These are phyloP conservation scores for Cynodonichthys magdalenae DNA, from an alignment of 2,797 vertebrate species.

Conservation along the genomic window DNA sequence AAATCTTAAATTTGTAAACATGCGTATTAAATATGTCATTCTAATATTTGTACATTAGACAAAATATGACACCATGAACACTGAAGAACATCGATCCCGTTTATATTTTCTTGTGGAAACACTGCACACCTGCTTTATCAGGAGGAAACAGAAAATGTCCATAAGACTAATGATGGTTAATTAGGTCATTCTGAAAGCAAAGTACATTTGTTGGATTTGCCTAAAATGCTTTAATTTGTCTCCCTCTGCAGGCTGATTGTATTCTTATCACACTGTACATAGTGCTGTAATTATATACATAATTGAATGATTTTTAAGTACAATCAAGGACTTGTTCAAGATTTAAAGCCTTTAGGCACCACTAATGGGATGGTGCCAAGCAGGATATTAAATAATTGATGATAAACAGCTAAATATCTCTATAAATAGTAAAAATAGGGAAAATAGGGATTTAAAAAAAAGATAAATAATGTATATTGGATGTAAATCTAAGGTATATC, in stretches of 20 bases:
- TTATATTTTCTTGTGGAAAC: too few species aligned
- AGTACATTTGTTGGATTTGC: neutral
- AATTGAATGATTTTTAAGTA: slow-evolving; percentile 30
- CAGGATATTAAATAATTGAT: slow-evolving; percentile 33
- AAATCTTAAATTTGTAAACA: too few species aligned
- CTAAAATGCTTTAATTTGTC: slow-evolving; percentile 31
- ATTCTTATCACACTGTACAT: slow-evolving; percentile 51
- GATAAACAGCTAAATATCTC: slow-evolving; percentile 17
- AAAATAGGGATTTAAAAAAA: neutral
- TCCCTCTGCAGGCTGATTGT: slow-evolving; percentile 36
- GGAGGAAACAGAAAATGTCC: too few species aligned
- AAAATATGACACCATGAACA: neutral
- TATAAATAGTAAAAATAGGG: too few species aligned
- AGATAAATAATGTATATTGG: slow-evolving; percentile 11
- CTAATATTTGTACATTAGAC: too few species aligned
- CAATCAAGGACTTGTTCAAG: neutral
- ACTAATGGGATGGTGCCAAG: slow-evolving; percentile 26
- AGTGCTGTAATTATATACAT: slow-evolving; percentile 19
- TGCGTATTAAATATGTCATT: too few species aligned
- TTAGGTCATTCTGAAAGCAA: too few species aligned
- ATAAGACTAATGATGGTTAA: too few species aligned
- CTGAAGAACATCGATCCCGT: too few species aligned
- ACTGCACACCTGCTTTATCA: too few species aligned
- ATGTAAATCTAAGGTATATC: slow-evolving; percentile 38
- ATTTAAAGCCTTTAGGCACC: slow-evolving; percentile 6